Evolutionary conservation across 2,888 invertebrate species (phyloP), one percentile per base, ranked within the genome.

Genomic region (Alsophila aescularia): DNA sequence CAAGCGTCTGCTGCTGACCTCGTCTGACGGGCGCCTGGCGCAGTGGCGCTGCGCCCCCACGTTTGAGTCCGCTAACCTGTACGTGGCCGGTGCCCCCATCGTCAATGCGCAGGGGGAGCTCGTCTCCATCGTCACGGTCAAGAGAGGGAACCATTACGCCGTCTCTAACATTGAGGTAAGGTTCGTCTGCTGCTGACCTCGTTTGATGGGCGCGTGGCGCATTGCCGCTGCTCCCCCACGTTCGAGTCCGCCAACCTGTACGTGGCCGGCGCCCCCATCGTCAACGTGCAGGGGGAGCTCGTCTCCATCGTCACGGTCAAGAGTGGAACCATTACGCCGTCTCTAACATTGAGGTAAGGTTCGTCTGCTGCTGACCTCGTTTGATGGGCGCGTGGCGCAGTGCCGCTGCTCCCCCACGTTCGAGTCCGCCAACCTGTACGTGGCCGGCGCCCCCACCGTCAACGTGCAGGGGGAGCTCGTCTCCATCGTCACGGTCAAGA

Each of bases 381-480:
- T 75, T 48, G 90, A 91, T 76, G 90, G 87, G 0, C 15, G 0
- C 42, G 70, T 92, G 62, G 90, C 90, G 48, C 83, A 84, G 76
- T 92, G 91, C 91, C 83, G 90, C 5, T 67, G 73, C 62, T 86
- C 90, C 15, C 83, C 87, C 2, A 87, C 79, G 52, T 91, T 92
- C 80, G 90, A 89, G 80, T 90, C 90, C 1, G 61, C 72, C 66
- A 90, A 90, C 80, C 42, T 24, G 34, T 85, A 64, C 77, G 0
- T 89, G 10, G 84, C 86, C 0, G 91, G 90, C 37, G 62, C 90
- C 3, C 89, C 89, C 53, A 60, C 91, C 55, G 83, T 85, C 57
- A 70, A 72, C 75, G 72, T 76, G 53, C 70, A 67, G 16, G 89
- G 89, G 5, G 73, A 68, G 2, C 77, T 90, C 1, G 79, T 89